A percentile compares a stretch with the other conserved stretches of the same genome.
Conservation (phyloP, 1,140 invertebrate species). For the Pachypeltis micranthus region DNA sequence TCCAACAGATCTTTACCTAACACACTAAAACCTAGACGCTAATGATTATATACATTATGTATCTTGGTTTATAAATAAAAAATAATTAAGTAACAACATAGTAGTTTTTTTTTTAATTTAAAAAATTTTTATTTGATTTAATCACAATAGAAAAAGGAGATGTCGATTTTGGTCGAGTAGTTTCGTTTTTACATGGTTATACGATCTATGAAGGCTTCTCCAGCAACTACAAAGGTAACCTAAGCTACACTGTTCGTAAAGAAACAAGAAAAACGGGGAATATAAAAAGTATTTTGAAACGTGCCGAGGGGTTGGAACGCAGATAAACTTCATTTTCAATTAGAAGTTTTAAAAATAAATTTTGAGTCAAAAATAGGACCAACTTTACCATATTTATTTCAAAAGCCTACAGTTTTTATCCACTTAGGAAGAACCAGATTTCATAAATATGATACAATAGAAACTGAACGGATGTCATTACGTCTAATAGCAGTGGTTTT, state of each 20-base stretch:
- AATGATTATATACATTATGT: conserved; percentile 15
- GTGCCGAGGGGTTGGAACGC: no score
- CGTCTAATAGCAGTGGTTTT: no score
- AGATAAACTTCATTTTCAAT: no score
- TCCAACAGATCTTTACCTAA: conserved; percentile 15
- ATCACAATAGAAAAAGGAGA: conserved; percentile 19
- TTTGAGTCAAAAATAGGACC: conserved; percentile 20
- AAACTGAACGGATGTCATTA: conserved; percentile 14
- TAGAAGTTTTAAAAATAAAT: no score
- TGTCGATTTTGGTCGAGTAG: conserved; percentile 16
- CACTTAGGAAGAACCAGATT: conserved; percentile 22
- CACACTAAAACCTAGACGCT: conserved; percentile 13
- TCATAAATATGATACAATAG: conserved; percentile 15
- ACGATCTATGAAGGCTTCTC: background rate
- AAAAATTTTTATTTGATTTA: conserved; percentile 10
- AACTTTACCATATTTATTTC: conserved; percentile 9
- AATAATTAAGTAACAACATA: conserved; percentile 19
- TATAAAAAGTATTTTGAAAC: no score
- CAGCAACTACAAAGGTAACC: background rate
- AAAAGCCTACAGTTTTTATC: background rate
- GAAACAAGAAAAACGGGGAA: no score
- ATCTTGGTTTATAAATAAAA: no score
- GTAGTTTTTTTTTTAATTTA: conserved; percentile 15
- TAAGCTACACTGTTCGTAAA: background rate
- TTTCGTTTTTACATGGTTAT: background rate